phyloP scores from a whole-genome alignment of 2,113 vertebrate species.

The Proteles cristata region DNA sequence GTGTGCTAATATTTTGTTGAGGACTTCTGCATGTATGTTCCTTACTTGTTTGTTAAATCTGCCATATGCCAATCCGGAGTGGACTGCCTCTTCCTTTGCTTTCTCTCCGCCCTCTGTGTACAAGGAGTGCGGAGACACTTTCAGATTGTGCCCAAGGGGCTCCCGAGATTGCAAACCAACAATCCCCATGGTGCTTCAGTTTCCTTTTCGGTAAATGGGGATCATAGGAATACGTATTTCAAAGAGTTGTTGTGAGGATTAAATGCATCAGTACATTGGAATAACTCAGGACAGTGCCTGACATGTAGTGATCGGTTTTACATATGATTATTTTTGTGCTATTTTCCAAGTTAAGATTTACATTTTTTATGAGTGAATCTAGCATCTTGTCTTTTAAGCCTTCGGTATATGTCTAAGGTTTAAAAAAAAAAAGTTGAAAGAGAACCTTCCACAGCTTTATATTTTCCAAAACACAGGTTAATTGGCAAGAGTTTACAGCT shows the following conservation, averaged over 20 bases:
- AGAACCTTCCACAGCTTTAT: background rate
- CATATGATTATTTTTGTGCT: background rate
- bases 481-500: background rate
- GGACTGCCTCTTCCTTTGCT: background rate
- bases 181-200: rapidly evolving
- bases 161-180: background rate
- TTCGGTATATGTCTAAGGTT: background rate
- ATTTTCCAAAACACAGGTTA: background rate
- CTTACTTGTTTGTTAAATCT: background rate
- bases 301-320: background rate
- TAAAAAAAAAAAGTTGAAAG: background rate
- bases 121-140: background rate
- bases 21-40: too few relatives aligned
- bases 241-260: background rate
- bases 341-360: background rate
- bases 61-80: background rate
- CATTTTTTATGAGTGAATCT: background rate
- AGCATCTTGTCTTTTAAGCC: background rate
- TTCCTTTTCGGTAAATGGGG: constrained; percentile 6
- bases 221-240: background rate
- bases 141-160: background rate
- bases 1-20: too few relatives aligned
- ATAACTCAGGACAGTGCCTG: background rate
- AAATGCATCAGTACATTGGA: background rate
- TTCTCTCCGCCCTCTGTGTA: background rate